A percentile compares a stretch with the other conserved stretches of the same genome.
Evolutionary conservation across 2,113 vertebrate genomes (phyloP).

Genomic region (human): DNA sequence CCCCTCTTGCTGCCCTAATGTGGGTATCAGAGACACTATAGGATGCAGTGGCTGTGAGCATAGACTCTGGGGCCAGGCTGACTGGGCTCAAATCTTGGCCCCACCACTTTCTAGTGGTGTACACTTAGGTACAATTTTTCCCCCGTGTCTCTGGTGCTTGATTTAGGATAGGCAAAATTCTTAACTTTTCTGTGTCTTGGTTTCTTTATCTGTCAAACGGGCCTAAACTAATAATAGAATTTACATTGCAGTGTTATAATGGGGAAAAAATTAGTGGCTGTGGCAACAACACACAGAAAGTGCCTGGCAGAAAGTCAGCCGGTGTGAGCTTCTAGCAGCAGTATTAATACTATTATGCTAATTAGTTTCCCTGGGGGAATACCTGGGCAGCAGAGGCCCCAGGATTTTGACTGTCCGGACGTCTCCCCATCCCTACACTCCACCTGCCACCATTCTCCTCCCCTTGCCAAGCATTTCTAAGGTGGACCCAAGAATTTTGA

Average conservation of each 20-base stretch:
- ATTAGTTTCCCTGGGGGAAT: neutral
- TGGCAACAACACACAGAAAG: neutral
- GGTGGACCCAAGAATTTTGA: neutral
- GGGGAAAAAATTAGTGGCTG: neutral
- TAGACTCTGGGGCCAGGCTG: neutral
- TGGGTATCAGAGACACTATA: neutral
- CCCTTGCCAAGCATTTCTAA: neutral
- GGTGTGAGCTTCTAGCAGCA: fast-evolving
- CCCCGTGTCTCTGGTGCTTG: neutral
- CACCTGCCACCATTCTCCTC: neutral
- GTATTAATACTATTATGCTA: fast-evolving
- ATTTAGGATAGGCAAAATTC: neutral
- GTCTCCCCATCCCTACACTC: neutral
- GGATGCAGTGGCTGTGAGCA: neutral
- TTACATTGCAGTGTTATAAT: neutral
- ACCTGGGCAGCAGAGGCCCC: neutral
- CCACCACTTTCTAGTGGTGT: neutral
- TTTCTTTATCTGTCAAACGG: neutral
- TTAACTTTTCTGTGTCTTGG: neutral
- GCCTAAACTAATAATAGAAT: neutral
- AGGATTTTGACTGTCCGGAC: neutral
- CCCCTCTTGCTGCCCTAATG: neutral
- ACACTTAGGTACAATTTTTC: neutral
- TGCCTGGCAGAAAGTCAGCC: neutral
- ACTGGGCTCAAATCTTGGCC: neutral